Percentiles rank a stretch among this genome's conserved stretches.
Conservation (phyloP, 2,113 vertebrate genomes). For the Lamprotornis superbus region DNA sequence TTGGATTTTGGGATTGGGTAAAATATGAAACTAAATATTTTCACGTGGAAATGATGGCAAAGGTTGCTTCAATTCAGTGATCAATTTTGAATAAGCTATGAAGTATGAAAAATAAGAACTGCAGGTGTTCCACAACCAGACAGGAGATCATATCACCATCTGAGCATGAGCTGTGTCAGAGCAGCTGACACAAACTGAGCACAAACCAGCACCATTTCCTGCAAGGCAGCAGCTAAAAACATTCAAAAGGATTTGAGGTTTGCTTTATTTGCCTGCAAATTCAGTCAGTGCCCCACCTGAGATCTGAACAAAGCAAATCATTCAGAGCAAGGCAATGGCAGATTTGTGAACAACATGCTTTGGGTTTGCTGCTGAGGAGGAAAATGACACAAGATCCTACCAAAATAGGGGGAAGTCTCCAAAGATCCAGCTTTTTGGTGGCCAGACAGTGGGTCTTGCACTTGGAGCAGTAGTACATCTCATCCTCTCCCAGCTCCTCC, state of each 20-base stretch:
- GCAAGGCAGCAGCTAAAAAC: background rate
- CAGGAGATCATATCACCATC: background rate
- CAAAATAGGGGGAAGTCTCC: slow-evolving; percentile 96
- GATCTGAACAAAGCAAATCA: background rate
- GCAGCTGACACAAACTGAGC: background rate
- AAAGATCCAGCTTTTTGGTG: slow-evolving; percentile 98
- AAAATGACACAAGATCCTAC: slow-evolving; percentile 63
- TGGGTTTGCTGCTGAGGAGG: background rate
- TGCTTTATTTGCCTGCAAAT: background rate
- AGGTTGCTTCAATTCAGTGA: background rate
- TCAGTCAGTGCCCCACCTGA: background rate
- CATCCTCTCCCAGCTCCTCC: slow-evolving; percentile 95
- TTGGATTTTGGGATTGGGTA: background rate
- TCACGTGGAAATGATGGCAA: background rate
- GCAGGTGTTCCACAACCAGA: background rate
- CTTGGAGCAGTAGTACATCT: slow-evolving; percentile 99
- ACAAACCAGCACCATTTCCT: background rate
- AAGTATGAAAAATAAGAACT: background rate
- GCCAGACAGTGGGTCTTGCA: slow-evolving; percentile 94
- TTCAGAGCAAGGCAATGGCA: background rate
- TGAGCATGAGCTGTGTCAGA: background rate
- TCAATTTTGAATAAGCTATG: background rate
- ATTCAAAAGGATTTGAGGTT: background rate
- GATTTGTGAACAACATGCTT: background rate
- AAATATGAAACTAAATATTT: background rate